Evolutionary conservation across 2,113 vertebrate genomes (phyloP).

Genomic region (Scortum barcoo): DNA sequence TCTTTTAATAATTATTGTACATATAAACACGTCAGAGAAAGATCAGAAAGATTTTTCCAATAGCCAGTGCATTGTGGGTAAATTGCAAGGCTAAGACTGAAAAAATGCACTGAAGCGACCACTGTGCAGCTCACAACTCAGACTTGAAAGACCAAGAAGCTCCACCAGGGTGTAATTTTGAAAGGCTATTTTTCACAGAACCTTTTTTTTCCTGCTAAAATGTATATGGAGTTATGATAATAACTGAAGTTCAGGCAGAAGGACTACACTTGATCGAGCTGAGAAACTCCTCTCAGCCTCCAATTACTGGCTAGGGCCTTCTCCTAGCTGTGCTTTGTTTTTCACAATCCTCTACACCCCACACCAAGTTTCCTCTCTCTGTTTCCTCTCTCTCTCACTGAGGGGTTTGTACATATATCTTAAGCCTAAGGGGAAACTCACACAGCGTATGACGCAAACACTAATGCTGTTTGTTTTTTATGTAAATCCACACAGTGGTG

Average conservation of each 20-base stretch:
- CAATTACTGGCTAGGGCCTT: not conserved
- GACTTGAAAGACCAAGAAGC: slow-evolving; percentile 3
- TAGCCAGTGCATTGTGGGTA: not conserved
- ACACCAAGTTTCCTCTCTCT: not conserved
- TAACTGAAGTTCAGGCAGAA: slow-evolving; percentile 5
- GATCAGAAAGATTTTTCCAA: not conserved
- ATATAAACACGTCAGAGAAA: not conserved
- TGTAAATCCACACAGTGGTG: not conserved
- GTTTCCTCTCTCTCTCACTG: not conserved
- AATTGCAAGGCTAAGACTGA: not conserved
- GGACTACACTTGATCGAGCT: not conserved
- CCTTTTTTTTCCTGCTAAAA: not conserved
- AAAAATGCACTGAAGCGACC: not conserved
- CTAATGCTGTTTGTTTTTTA: not conserved
- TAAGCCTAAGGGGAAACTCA: not conserved
- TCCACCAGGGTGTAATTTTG: not conserved
- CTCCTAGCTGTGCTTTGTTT: not conserved
- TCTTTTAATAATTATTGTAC: not conserved
- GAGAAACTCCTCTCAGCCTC: slow-evolving; percentile 1
- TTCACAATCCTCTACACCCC: not conserved
- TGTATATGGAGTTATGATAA: not conserved
- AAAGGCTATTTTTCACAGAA: not conserved
- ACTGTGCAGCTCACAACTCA: not conserved
- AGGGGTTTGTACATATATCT: not conserved
- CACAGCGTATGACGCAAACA: not conserved